Base-by-base conservation (phyloP, 2,797 vertebrate species). In the Enoplosus armatus region DNA sequence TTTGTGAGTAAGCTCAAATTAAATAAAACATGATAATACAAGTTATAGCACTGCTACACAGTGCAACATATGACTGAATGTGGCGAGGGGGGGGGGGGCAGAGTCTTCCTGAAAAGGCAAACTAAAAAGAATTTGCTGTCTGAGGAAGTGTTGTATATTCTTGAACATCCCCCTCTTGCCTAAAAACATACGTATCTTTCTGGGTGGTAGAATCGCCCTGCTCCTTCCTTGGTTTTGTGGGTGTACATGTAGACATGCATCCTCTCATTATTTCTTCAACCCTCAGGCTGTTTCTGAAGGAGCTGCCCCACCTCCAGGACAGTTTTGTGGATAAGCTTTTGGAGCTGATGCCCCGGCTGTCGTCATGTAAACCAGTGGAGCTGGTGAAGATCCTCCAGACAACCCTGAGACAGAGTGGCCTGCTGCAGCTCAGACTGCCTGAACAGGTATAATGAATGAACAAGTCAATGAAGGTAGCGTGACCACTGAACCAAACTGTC, bases 311-410 rank as follows among this genome's bases (percentile, higher is more conserved):
- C 61, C 95, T 99, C 77, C 97, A 98, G 90, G 97, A 98, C 83
- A 96, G 97, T 80, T 99, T 99, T 94, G 97, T 97, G 74, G 98
- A 98, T 55, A 98, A 97, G 77, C 94, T 99, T 24, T 85, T 99
- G 79, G 98, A 99, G 85, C 90, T 98, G 67, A 97, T 98, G 97
- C 98, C 98, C 11, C 94, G 97, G 26, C 95, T 99, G 0, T 94
- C 96, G 29, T 96, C 96, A 0, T 97, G 97, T 76, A 98, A 98
- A 50, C 96, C 98, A 0, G 91, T 91, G 1, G 98, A 99, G 92
- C 94, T 98, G 77, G 96, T 98, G 51, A 98, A 97, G 92, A 98
- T 99, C 84, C 96, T 99, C 6, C 98, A 98, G 89, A 96, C 96
- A 4, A 97, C 96, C 0, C 92, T 99, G 55, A 93, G 97, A 14